Conservation (phyloP, 1,140 invertebrate genomes). For the Aphelenchoides fujianensis region DNA sequence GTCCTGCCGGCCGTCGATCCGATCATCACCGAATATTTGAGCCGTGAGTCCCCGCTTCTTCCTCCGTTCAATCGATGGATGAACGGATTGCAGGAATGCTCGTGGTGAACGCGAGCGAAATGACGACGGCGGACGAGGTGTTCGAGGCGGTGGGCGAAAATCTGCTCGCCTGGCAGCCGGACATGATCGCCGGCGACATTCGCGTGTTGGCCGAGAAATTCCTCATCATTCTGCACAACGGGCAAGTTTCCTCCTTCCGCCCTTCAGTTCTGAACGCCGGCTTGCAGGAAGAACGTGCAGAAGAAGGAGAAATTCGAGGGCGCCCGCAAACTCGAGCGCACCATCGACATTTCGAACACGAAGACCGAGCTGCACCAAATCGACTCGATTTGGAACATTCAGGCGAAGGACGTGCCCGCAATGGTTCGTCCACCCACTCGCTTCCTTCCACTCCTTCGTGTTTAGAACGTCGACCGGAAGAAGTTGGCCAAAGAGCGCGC, state of each 20-base stretch:
- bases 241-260: constrained; percentile 25
- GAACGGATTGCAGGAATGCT: constrained; percentile 44
- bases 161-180: constrained; percentile 30
- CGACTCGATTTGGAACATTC: constrained; percentile 42
- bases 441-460: too few relatives aligned
- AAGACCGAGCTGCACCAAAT: constrained; percentile 32
- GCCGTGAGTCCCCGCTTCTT: constrained; percentile 22
- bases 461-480: constrained; percentile 81
- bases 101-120: constrained; percentile 42
- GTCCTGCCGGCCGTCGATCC: constrained; percentile 29
- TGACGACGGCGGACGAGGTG: constrained; percentile 32
- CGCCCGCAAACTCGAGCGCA: constrained; percentile 39
- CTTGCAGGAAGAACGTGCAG: constrained; percentile 32
- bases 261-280: not conserved
- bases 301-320: not conserved
- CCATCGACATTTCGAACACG: constrained; percentile 41
- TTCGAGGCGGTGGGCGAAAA: constrained; percentile 47
- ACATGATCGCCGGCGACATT: constrained; percentile 33
- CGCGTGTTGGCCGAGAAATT: constrained; percentile 35
- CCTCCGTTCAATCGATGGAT: constrained; percentile 16
- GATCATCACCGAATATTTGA: constrained; percentile 37
- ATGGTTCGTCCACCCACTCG: too few relatives aligned
- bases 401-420: constrained; percentile 42
- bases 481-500: constrained; percentile 90
- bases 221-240: constrained; percentile 42